Conservation (phyloP, 2,797 vertebrate genomes). For the Danionella dracula region DNA sequence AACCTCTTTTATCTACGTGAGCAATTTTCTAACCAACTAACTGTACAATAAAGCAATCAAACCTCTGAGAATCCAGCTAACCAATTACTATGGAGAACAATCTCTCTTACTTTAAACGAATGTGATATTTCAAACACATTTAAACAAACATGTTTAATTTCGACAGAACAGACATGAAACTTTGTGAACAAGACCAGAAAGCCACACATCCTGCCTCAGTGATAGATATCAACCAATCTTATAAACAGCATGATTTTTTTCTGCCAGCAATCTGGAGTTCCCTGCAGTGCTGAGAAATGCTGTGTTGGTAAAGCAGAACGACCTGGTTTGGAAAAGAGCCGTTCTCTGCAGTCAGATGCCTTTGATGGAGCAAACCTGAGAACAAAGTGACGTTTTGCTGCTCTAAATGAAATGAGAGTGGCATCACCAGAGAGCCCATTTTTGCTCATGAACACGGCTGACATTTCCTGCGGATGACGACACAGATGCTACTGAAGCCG, state of each 20-base stretch:
- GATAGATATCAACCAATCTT: not conserved
- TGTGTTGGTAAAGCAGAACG: not conserved
- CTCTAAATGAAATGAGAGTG: slow-evolving; percentile 19
- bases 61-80: no score
- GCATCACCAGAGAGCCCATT: slow-evolving; percentile 47
- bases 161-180: no score
- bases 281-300: not conserved
- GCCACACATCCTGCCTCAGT: not conserved
- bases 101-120: no score
- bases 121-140: no score
- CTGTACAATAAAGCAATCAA: no score
- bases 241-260: not conserved
- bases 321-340: slow-evolving; percentile 5
- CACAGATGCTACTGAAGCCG: slow-evolving; percentile 64
- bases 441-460: slow-evolving; percentile 48
- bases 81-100: no score
- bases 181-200: not conserved
- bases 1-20: no score
- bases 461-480: slow-evolving; percentile 70
- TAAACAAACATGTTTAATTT: no score
- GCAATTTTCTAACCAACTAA: no score
- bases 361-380: slow-evolving; percentile 19
- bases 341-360: slow-evolving; percentile 21
- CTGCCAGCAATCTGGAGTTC: not conserved
- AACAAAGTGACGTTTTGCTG: slow-evolving; percentile 8